phyloP scores from a whole-genome alignment of 2,113 vertebrate species.

The Danionella cerebrum region DNA sequence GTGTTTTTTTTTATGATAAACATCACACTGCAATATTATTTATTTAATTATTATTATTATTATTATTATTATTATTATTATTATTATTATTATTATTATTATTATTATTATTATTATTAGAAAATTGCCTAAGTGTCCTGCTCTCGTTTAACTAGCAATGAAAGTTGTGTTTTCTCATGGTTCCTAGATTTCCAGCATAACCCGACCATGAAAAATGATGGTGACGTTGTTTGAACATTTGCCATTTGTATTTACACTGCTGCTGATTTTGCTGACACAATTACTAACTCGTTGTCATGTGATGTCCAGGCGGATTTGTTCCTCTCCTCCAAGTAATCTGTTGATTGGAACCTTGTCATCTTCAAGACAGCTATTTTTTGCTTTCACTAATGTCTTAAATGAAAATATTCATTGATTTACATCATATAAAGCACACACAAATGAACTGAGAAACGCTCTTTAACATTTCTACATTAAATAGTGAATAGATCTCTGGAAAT shows the following conservation, averaged over 20 bases:
- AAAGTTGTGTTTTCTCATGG: background rate
- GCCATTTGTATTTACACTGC: background rate
- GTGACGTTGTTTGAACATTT: background rate
- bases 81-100: no score
- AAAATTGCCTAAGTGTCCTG: no score
- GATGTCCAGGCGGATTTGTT: background rate
- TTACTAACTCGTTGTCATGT: background rate
- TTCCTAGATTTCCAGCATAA: background rate
- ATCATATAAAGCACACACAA: background rate
- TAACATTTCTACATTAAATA: background rate
- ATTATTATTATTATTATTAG: no score
- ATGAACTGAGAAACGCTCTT: background rate
- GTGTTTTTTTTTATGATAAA: no score
- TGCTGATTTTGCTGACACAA: background rate
- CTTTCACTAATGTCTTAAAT: background rate
- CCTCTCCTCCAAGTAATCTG: background rate
- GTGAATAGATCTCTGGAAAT: background rate
- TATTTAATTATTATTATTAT: no score
- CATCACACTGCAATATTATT: no score
- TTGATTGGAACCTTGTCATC: background rate
- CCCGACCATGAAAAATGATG: background rate
- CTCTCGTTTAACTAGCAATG: background rate
- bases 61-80: no score
- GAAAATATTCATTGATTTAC: background rate
- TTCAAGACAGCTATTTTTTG: background rate